Percentiles rank a stretch among this genome's conserved stretches.
Conservation (phyloP, 2,797 vertebrate genomes). For the Sebastes variabilis region DNA sequence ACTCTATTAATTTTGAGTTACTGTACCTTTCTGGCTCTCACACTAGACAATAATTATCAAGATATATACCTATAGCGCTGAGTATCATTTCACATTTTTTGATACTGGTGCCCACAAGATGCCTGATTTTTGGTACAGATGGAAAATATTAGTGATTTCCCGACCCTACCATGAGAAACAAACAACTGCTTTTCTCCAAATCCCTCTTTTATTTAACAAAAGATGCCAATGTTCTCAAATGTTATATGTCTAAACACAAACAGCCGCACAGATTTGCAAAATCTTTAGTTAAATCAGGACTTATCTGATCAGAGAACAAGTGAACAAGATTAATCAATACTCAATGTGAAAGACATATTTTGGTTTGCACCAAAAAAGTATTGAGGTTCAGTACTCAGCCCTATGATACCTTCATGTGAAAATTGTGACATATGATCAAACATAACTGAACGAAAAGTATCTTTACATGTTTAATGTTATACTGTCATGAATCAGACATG, state of each 20-base stretch:
- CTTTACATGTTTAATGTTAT: not conserved
- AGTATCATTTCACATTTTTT: not conserved
- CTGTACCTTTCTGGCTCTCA: not conserved
- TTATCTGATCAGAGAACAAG: not conserved
- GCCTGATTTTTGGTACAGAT: not conserved
- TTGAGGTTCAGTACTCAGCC: not conserved
- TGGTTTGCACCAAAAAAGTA: too few relatives aligned
- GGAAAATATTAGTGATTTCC: not conserved
- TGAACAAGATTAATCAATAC: too few relatives aligned
- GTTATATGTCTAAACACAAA: not conserved
- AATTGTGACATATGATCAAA: not conserved
- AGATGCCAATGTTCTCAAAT: not conserved
- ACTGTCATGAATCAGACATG: not conserved
- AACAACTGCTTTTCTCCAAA: not conserved
- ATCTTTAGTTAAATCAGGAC: not conserved
- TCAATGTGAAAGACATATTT: too few relatives aligned
- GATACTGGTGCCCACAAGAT: not conserved
- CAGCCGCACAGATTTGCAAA: not conserved
- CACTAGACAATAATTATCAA: not conserved
- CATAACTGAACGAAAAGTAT: too few relatives aligned
- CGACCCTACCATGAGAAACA: not conserved
- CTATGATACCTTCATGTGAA: not conserved
- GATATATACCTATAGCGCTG: not conserved
- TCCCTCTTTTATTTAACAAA: not conserved
- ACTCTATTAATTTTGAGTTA: not conserved